Percentiles rank a stretch among this genome's conserved stretches.
Evolutionary conservation across 2,888 invertebrate species (phyloP).

Genomic region (Andrena camellia): DNA sequence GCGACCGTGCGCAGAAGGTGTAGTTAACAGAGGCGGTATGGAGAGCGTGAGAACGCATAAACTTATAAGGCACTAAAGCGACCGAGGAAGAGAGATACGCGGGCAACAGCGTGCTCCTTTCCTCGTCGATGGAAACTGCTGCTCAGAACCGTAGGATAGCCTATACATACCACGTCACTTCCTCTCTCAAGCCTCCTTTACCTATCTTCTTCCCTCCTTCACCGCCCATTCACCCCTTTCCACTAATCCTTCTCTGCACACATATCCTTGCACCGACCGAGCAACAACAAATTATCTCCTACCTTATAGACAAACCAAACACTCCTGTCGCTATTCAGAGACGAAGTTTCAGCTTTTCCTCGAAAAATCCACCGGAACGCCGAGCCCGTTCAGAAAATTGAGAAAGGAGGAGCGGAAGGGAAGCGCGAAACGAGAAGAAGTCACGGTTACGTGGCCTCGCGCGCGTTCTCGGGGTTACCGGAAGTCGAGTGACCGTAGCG

Average conservation of each 20-base stretch:
- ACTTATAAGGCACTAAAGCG: slow-evolving; percentile 68
- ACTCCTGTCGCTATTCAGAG: no score
- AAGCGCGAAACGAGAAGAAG: slow-evolving; percentile 59
- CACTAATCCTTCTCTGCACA: not conserved
- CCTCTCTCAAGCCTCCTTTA: slow-evolving; percentile 56
- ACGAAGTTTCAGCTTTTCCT: no score
- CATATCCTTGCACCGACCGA: not conserved
- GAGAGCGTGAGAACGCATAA: slow-evolving; percentile 82
- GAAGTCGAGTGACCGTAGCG: slow-evolving; percentile 80
- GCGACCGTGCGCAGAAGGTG: slow-evolving; percentile 45
- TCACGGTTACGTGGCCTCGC: slow-evolving; percentile 73
- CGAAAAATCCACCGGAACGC: not conserved
- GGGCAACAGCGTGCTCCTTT: slow-evolving; percentile 64
- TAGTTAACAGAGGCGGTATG: slow-evolving; percentile 66
- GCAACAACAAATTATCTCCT: no score
- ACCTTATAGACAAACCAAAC: no score
- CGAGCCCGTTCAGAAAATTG: not conserved
- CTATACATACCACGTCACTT: slow-evolving; percentile 68
- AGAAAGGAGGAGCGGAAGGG: slow-evolving; percentile 37
- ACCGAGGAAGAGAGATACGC: slow-evolving; percentile 53
- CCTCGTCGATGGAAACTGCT: slow-evolving; percentile 67
- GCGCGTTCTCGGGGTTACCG: slow-evolving; percentile 74
- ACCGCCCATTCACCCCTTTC: slow-evolving; percentile 43
- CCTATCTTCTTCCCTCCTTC: slow-evolving; percentile 56
- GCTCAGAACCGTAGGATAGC: slow-evolving; percentile 53